Base-by-base conservation (phyloP, 2,888 invertebrate genomes). In the Oxystoma pomonae region DNA sequence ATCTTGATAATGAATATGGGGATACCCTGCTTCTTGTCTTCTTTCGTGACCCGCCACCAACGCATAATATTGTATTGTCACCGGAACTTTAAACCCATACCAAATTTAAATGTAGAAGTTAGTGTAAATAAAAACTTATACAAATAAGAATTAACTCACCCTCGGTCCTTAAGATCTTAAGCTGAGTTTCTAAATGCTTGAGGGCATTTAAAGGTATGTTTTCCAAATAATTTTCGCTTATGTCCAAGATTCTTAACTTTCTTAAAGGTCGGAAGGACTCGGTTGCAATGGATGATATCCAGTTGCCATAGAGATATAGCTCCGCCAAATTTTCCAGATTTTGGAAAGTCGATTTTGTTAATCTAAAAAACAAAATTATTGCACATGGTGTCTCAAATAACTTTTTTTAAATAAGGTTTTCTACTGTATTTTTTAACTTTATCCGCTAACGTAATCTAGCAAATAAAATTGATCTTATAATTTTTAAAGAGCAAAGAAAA, bases 151-250 rank as follows among this genome's bases (percentile, higher is more conserved):
- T 17, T 49, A 55, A 77, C 84, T 85, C 82, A 95, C 95, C 94
- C 85, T 93, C 90, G 60, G 92, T 87, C 68, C 87, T 83, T 35
- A 95, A 81, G 62, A 86, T 88, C 70, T 90, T 85, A 65, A 95
- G 87, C 80, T 93, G 91, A 1, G 92, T 91, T 80, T 95, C 94
- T 65, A 94, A 81, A 12, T 90, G 87, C 61, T 84, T 83, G 67
- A 95, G 85, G 21, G 93, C 89, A 73, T 89, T 91, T 70, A 92
- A 81, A 19, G 91, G 92, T 71, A 94, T 85, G 71, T 87, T 86
- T 80, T 91, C 91, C 70, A 94, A 86, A 78, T 90, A 90, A 80
- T 96, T 96, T 72, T 87, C 85, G 69, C 91, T 91, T 66, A 96
- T 81, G 78, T 94, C 93, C 60, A 95, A 84, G 50, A 88, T 82